Conservation (phyloP, 2,888 invertebrate genomes). For the Drosophila anceps region DNA sequence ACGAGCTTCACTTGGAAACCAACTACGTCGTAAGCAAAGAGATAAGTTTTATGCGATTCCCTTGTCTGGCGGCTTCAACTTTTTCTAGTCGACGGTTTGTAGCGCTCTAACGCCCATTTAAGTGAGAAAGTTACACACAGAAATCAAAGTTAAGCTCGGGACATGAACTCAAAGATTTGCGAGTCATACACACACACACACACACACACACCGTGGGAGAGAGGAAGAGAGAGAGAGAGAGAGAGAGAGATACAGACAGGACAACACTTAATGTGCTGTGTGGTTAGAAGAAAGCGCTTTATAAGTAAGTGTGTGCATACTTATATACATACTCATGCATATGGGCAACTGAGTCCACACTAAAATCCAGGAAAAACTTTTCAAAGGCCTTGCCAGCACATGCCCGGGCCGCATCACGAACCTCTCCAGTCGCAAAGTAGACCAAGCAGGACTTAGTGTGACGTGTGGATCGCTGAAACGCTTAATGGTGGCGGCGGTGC, state of each 20-base stretch:
- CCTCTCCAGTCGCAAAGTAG: conserved; percentile 10
- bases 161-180: conserved; percentile 52
- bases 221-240: neutral
- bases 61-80: conserved; percentile 28
- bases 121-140: conserved; percentile 69
- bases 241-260: neutral
- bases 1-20: neutral
- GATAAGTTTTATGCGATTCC: conserved; percentile 19
- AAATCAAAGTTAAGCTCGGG: conserved; percentile 62
- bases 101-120: conserved; percentile 67
- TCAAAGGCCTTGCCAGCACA: conserved; percentile 23
- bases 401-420: conserved; percentile 36
- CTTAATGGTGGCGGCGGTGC: conserved; percentile 57
- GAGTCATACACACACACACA: conserved; percentile 10
- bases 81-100: conserved; percentile 45
- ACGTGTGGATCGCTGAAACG: conserved; percentile 52
- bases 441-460: neutral
- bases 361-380: conserved; percentile 45
- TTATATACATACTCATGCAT: conserved; percentile 16
- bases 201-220: neutral
- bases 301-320: conserved; percentile 39
- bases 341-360: conserved; percentile 31
- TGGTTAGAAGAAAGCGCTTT: conserved; percentile 45
- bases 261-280: conserved; percentile 40
- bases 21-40: neutral